Conservation (phyloP, 2,113 vertebrate genomes). For the Bufo bufo region DNA sequence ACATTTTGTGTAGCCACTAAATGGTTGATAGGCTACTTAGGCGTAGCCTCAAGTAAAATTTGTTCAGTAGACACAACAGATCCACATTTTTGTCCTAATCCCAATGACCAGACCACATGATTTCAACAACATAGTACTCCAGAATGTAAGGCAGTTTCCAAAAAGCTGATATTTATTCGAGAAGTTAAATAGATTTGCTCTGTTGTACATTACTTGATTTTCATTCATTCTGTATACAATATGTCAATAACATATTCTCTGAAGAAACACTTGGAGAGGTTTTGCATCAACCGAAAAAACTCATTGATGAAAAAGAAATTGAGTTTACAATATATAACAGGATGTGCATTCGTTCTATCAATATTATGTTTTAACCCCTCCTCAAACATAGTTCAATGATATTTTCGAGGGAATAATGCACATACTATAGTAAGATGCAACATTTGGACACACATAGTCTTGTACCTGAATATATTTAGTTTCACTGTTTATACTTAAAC, state of each 20-base stretch:
- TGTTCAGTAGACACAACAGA: no score
- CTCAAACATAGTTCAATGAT: no score
- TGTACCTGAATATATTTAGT: not conserved
- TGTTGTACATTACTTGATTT: not conserved
- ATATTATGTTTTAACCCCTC: not conserved
- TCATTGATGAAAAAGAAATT: not conserved
- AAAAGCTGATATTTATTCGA: not conserved
- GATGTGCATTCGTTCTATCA: not conserved
- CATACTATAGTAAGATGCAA: no score
- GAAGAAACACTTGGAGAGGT: not conserved
- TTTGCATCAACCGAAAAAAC: not conserved
- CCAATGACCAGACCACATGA: no score
- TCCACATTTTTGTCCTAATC: no score
- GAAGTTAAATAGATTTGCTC: not conserved
- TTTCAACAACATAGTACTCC: no score
- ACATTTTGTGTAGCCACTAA: no score
- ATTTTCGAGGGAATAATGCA: no score
- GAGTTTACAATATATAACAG: not conserved
- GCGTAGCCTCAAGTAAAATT: no score
- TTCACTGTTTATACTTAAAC: not conserved
- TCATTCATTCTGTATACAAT: not conserved
- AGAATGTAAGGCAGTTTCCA: no score
- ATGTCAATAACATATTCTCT: not conserved
- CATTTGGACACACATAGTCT: not conserved
- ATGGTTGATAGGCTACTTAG: no score